Percentiles rank a stretch among this genome's conserved stretches.
Evolutionary conservation across 2,888 invertebrate species (phyloP).

Genomic region (Rosalia funebris): DNA sequence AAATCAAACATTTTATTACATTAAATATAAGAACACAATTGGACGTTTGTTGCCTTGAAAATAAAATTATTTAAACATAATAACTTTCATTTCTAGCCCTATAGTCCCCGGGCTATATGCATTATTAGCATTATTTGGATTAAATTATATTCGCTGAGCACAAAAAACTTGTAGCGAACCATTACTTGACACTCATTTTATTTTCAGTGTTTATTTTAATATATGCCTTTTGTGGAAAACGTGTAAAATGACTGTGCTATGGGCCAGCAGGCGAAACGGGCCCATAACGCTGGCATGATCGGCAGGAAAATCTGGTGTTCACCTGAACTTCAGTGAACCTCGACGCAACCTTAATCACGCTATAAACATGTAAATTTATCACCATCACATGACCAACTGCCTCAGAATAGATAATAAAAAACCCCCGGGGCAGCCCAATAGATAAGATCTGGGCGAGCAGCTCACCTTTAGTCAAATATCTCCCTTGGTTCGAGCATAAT

Average conservation of each 20-base stretch:
- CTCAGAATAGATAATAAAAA: slow-evolving; percentile 47
- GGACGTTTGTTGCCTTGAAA: too few relatives aligned
- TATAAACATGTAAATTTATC: slow-evolving; percentile 55
- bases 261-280: slow-evolving; percentile 29
- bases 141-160: too few relatives aligned
- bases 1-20: too few relatives aligned
- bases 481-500: slow-evolving; percentile 15
- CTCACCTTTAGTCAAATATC: slow-evolving; percentile 27
- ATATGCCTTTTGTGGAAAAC: too few relatives aligned
- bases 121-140: too few relatives aligned
- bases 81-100: too few relatives aligned
- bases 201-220: too few relatives aligned
- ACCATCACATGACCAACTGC: slow-evolving; percentile 50
- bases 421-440: slow-evolving; percentile 32
- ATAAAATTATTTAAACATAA: too few relatives aligned
- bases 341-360: slow-evolving; percentile 50
- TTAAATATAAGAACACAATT: too few relatives aligned
- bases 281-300: slow-evolving; percentile 31
- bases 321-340: slow-evolving; percentile 49
- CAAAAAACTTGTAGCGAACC: too few relatives aligned
- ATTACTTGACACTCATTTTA: too few relatives aligned
- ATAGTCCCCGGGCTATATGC: too few relatives aligned
- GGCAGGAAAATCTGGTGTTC: slow-evolving; percentile 48
- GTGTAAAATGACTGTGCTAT: slow-evolving; percentile 20
- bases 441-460: slow-evolving; percentile 19